These are phyloP conservation scores for Eupithecia insigniata DNA, from an alignment of 2,888 invertebrate species.

Conservation along the genomic window DNA sequence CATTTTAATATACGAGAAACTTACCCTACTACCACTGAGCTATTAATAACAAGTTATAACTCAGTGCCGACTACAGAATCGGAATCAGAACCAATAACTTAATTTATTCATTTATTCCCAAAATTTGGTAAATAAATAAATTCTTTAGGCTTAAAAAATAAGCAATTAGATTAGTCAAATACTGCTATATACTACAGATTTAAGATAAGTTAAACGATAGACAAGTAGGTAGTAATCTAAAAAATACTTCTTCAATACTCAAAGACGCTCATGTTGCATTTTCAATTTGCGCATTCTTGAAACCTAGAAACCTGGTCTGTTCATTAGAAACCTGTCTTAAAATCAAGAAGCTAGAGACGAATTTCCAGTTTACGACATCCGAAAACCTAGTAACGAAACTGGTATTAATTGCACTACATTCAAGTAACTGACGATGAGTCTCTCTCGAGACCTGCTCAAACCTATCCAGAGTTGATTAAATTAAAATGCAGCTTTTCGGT, in stretches of 20 bases:
- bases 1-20: neutral
- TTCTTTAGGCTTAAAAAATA: no score
- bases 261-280: neutral
- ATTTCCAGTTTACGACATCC: neutral
- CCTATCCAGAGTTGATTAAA: constrained; percentile 4
- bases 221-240: neutral
- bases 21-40: no score
- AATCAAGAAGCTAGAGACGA: neutral
- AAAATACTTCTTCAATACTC: neutral
- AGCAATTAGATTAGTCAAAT: no score
- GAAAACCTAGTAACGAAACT: neutral
- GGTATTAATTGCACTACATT: constrained; percentile 1
- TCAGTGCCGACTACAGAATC: no score
- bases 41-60: no score
- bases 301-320: neutral
- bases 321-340: neutral
- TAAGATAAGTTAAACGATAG: no score
- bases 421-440: constrained; percentile 6
- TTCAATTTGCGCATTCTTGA: neutral
- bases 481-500: constrained; percentile 21
- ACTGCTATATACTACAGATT: no score
- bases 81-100: no score
- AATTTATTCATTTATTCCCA: no score
- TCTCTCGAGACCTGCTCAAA: constrained; percentile 1
- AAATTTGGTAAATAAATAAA: no score